phyloP scores from a whole-genome alignment of 2,113 vertebrate genomes.

The Panthera tigris region DNA sequence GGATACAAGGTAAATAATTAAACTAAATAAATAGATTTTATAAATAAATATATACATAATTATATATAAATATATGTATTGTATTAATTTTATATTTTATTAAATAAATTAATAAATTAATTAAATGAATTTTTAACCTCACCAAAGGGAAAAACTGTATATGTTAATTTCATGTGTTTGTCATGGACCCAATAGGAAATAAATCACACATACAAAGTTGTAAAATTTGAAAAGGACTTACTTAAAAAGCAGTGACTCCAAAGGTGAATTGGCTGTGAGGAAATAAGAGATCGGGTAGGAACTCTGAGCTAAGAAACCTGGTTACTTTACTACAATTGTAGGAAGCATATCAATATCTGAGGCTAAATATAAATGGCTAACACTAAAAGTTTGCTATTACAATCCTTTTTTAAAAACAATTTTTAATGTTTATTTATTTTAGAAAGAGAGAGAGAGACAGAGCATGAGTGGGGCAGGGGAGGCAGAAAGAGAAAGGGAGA shows the following conservation, averaged over 20 bases:
- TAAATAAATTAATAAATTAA: no score
- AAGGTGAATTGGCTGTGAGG: not conserved
- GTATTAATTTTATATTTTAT: no score
- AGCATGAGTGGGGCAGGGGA: no score
- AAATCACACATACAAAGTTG: not conserved
- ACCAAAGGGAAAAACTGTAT: not conserved
- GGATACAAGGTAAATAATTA: not conserved
- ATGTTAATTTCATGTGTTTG: not conserved
- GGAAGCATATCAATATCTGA: not conserved
- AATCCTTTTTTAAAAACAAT: not conserved
- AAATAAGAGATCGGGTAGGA: not conserved
- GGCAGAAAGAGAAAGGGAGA: no score
- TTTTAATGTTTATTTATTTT: no score
- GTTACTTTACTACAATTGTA: not conserved
- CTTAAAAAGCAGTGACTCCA: not conserved
- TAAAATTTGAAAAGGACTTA: not conserved
- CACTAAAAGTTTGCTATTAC: not conserved
- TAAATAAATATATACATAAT: no score
- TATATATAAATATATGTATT: no score
- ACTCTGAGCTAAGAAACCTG: not conserved
- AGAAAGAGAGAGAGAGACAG: no score
- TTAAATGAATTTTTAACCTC: not conserved
- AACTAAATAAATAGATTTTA: not conserved
- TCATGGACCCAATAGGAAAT: not conserved
- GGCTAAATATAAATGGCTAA: not conserved